phyloP scores from a whole-genome alignment of 1,140 invertebrate species.

The Drosophila lacteicornis region DNA sequence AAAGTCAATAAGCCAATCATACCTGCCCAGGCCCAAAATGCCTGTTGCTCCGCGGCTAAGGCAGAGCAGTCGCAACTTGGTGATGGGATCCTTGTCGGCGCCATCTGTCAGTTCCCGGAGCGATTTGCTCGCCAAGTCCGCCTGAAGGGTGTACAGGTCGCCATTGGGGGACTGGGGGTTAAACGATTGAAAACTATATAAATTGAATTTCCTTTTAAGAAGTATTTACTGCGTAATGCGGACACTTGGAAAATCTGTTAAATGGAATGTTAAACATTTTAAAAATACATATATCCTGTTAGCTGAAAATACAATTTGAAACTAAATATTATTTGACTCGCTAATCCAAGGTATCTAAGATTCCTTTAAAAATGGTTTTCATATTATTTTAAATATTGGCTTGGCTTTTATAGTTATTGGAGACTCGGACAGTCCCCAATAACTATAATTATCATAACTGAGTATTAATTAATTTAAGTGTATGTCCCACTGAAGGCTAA shows the following conservation, averaged over 20 bases:
- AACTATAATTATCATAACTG: not conserved
- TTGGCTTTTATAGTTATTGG: not conserved
- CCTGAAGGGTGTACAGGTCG: slow-evolving; percentile 86
- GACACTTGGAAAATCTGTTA: slow-evolving; percentile 7
- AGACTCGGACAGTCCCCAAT: not conserved
- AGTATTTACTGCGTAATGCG: not conserved
- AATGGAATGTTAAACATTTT: not conserved
- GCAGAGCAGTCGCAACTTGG: slow-evolving; percentile 93
- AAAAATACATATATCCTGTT: too few relatives aligned
- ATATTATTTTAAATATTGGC: not conserved
- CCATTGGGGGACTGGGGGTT: slow-evolving; percentile 53
- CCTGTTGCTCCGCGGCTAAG: slow-evolving; percentile 94
- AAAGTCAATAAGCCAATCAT: slow-evolving; percentile 32
- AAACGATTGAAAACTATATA: slow-evolving; percentile 3
- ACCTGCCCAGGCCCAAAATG: slow-evolving; percentile 95
- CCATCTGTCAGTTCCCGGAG: slow-evolving; percentile 86
- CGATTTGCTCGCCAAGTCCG: slow-evolving; percentile 92
- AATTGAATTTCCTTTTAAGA: not conserved
- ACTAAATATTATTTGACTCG: not conserved
- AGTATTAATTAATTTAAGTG: not conserved
- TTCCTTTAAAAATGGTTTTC: too few relatives aligned
- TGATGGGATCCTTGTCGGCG: slow-evolving; percentile 90
- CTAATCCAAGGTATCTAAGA: not conserved
- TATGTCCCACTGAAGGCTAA: not conserved
- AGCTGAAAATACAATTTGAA: too few relatives aligned